A percentile compares a stretch with the other conserved stretches of the same genome.
Evolutionary conservation across 2,888 invertebrate genomes (phyloP).

Genomic region (Drosophila borealis): DNA sequence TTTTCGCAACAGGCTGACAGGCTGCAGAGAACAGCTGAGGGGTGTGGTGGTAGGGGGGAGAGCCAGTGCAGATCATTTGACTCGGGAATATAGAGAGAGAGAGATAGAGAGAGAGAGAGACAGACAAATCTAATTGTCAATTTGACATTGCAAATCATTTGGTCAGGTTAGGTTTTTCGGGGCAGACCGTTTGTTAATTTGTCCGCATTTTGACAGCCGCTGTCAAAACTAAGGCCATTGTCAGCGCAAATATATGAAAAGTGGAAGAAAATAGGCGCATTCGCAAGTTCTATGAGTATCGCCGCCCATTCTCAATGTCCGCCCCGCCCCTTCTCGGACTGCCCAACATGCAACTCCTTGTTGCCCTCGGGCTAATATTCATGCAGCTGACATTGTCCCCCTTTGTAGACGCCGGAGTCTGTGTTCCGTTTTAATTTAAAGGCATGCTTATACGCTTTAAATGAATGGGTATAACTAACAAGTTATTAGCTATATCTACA

Average conservation of each 20-base stretch:
- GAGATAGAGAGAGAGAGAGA: neutral
- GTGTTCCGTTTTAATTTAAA: constrained; percentile 46
- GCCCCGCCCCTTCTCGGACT: neutral
- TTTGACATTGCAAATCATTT: constrained; percentile 58
- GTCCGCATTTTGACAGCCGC: constrained; percentile 20
- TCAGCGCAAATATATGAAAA: constrained; percentile 19
- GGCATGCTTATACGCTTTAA: neutral
- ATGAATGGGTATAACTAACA: neutral
- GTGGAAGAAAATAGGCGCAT: neutral
- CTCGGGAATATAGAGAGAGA: neutral
- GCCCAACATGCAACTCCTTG: constrained; percentile 6
- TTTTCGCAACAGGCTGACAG: constrained; percentile 62
- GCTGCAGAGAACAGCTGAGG: constrained; percentile 1
- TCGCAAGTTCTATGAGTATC: constrained; percentile 26
- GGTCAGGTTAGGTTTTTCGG: constrained; percentile 29
- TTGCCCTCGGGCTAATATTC: constrained; percentile 26
- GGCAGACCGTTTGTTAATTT: constrained; percentile 40
- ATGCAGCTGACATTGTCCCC: constrained; percentile 50
- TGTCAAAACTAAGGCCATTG: constrained; percentile 30
- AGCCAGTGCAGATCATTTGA: constrained; percentile 29
- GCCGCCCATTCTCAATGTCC: constrained; percentile 48
- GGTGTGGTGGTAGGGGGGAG: neutral
- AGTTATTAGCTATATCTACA: neutral
- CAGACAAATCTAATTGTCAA: constrained; percentile 61
- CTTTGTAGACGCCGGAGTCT: constrained; percentile 15